Conservation (phyloP, 2,113 vertebrate genomes). For the Brachypodius melanocephalos region DNA sequence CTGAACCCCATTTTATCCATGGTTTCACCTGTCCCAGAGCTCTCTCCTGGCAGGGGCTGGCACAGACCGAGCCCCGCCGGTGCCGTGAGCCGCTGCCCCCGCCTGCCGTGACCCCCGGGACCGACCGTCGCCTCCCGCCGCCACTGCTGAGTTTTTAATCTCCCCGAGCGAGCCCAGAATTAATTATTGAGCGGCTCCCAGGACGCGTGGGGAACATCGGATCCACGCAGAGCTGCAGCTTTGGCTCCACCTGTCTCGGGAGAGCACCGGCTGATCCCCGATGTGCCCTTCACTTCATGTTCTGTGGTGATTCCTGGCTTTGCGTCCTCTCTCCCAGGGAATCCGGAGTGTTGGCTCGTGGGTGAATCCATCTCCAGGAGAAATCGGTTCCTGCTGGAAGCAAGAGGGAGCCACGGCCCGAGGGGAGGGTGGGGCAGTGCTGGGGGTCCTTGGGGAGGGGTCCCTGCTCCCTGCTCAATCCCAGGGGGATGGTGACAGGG, state of each 20-base stretch:
- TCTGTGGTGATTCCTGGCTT: background rate
- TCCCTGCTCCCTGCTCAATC: accelerated
- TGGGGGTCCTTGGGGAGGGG: background rate
- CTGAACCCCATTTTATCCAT: no score
- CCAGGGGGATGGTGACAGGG: background rate
- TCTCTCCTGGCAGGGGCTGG: no score
- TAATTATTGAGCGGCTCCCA: background rate
- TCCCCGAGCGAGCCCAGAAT: background rate
- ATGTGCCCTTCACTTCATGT: accelerated
- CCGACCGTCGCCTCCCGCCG: accelerated
- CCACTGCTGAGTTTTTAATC: accelerated
- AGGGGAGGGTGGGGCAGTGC: background rate
- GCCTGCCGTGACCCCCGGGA: accelerated
- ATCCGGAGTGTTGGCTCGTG: accelerated
- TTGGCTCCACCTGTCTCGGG: background rate
- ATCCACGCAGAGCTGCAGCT: background rate
- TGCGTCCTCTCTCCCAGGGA: background rate
- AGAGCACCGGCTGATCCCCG: background rate
- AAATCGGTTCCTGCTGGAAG: background rate
- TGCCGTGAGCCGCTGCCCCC: accelerated
- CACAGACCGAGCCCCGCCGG: accelerated
- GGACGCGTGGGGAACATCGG: accelerated
- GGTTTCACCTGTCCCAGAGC: no score
- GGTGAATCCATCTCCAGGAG: background rate
- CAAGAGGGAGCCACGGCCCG: accelerated